Conservation (phyloP, 2,797 vertebrate genomes). For the Ptychadena robeensis region DNA sequence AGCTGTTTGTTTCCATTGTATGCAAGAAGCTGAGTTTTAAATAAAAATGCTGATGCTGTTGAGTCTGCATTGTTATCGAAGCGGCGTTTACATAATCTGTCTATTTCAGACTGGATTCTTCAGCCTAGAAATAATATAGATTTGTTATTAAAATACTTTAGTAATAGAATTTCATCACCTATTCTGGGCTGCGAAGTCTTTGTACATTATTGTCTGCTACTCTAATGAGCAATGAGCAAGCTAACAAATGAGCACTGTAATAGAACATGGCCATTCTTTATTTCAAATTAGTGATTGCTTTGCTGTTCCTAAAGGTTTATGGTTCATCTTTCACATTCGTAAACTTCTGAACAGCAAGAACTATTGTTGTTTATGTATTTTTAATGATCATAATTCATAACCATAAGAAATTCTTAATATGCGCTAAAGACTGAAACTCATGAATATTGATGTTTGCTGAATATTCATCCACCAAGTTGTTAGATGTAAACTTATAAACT, state of each 20-base stretch:
- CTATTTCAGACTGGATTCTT: neutral
- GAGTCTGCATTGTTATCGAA: neutral
- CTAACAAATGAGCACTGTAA: neutral
- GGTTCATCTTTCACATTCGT: conserved; percentile 18
- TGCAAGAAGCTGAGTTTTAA: neutral
- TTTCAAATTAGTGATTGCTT: neutral
- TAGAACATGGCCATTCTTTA: neutral
- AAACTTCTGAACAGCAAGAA: conserved; percentile 2
- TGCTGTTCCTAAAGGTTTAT: conserved; percentile 11
- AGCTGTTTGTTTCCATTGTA: neutral
- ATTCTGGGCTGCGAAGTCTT: neutral
- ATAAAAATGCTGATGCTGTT: neutral
- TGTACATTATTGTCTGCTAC: neutral
- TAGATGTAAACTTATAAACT: conserved; percentile 3
- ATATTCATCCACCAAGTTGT: conserved; percentile 10
- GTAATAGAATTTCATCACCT: neutral
- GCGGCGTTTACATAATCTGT: neutral
- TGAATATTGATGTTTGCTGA: conserved; percentile 27
- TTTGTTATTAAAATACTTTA: neutral
- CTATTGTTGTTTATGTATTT: conserved; percentile 40
- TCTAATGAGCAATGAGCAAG: neutral
- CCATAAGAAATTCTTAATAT: conserved; percentile 33
- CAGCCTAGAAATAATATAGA: neutral
- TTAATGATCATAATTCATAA: conserved; percentile 35
- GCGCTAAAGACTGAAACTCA: conserved; percentile 11